Conservation (phyloP, 2,113 vertebrate genomes). For the Acrocephalus kingi region DNA sequence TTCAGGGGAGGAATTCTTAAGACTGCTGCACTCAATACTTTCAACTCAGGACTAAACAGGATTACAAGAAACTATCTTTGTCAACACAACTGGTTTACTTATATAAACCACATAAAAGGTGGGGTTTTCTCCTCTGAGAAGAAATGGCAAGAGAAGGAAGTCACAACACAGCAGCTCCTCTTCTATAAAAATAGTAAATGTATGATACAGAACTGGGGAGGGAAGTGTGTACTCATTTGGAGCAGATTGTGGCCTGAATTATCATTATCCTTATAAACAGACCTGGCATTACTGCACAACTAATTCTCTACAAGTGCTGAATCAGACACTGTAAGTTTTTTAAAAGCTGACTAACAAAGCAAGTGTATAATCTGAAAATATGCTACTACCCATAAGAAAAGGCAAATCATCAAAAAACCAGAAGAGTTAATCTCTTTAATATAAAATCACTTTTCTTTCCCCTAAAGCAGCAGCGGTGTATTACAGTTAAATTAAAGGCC, state of each 20-base stretch:
- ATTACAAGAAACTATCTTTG: not conserved
- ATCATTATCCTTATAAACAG: not conserved
- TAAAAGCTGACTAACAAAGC: not conserved
- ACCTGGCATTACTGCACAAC: not conserved
- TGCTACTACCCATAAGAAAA: not conserved
- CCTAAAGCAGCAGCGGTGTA: not conserved
- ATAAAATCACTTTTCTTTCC: not conserved
- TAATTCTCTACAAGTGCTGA: not conserved
- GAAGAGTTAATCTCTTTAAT: conserved; percentile 27
- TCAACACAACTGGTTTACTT: not conserved
- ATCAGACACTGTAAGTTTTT: not conserved
- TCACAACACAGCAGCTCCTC: not conserved
- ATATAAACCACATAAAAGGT: not conserved
- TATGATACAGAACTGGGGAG: not conserved
- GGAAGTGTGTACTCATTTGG: not conserved
- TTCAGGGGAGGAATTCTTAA: not conserved
- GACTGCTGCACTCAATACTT: not conserved
- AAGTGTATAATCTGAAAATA: not conserved
- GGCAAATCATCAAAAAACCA: not conserved
- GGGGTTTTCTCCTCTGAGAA: not conserved
- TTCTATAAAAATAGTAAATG: not conserved
- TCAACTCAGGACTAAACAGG: not conserved
- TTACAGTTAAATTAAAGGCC: conserved; percentile 20
- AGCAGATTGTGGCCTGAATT: not conserved
- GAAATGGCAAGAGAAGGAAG: not conserved